Evolutionary conservation across 92 coral and sea anemone species (phyloP).

Genomic region (Hydrozoanthus gracilis): DNA sequence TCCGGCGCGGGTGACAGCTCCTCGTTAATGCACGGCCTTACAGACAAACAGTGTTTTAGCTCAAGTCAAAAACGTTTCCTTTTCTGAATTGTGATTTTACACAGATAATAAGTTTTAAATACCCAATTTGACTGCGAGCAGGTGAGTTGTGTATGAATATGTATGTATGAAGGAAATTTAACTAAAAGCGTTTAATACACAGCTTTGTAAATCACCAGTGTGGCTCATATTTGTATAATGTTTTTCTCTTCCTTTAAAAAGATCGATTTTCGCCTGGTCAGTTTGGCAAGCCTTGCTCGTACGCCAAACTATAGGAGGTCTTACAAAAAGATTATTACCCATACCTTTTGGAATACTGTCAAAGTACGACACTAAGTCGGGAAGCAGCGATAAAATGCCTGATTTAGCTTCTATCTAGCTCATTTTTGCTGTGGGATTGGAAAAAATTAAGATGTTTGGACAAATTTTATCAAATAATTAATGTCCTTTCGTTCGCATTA

Average conservation of each 20-base stretch:
- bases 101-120: conserved; percentile 92
- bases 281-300: not conserved
- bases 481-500: conserved; percentile 75
- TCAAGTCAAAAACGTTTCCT: conserved; percentile 82
- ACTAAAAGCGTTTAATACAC: conserved; percentile 66
- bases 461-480: conserved; percentile 81
- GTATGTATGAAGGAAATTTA: conserved; percentile 63
- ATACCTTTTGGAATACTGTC: conserved; percentile 19
- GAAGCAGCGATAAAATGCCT: conserved; percentile 24
- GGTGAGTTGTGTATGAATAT: conserved; percentile 85
- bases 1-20: conserved; percentile 59
- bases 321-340: conserved; percentile 29
- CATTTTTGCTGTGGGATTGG: conserved; percentile 67
- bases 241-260: conserved; percentile 39
- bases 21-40: conserved; percentile 73
- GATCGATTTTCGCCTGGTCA: conserved; percentile 41
- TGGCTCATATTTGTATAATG: conserved; percentile 30
- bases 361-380: conserved; percentile 18
- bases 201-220: conserved; percentile 60
- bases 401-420: conserved; percentile 55
- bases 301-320: conserved; percentile 4
- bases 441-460: conserved; percentile 73
- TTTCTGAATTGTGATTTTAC: conserved; percentile 86
- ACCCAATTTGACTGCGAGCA: conserved; percentile 84
- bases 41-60: conserved; percentile 78